Base-by-base conservation (phyloP, 2,888 invertebrate genomes). In the Melanostoma scalare region DNA sequence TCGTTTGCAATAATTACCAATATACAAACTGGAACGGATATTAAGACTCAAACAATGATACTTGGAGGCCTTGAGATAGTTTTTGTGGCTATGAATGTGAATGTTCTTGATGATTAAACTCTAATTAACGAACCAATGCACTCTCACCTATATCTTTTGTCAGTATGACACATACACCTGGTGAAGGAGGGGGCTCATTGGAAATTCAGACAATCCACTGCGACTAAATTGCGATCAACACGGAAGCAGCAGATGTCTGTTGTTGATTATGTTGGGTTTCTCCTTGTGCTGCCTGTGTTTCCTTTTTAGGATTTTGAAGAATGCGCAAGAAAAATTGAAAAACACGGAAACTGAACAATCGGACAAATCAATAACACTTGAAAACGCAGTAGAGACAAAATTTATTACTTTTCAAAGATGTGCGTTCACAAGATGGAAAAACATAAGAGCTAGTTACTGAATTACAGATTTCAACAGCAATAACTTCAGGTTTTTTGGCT, bases 91-190 rank as follows among this genome's bases (percentile, higher is more conserved):
- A 38, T 42, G 33, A 33, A 67, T 42, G 52, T 67, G 40, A 53
- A 53, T 10, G 52, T 67, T 42, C 44, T 65, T 44, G 79, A 82
- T 76, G 75, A 84, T 84, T 84, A 79, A 79, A 79, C 71, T 67
- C 56, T 40, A 84, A 79, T 84, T 84, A 84, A 55, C 79, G 38
- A 84, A 56, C 61, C 61, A 67, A 75, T 84, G 84, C 84, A 84
- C 74, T 79, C 74, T 84, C 79, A 84, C 84, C 84, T 79, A 56
- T 42, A 40, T 65, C n/a, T 20, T 72, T 73, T 38, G 65, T 46
- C 42, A 35, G 84, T 75, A 84, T 84, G 84, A 84, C 84, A 84
- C 84, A 84, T 84, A 69, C 79, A 79, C 78, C 74, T 72, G 65
- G 58, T 31, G 6, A 50, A 50, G 9, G 48, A 9, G 63, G 60